Evolutionary conservation across 2,113 vertebrate species (phyloP).

Genomic region (Platichthys flesus): DNA sequence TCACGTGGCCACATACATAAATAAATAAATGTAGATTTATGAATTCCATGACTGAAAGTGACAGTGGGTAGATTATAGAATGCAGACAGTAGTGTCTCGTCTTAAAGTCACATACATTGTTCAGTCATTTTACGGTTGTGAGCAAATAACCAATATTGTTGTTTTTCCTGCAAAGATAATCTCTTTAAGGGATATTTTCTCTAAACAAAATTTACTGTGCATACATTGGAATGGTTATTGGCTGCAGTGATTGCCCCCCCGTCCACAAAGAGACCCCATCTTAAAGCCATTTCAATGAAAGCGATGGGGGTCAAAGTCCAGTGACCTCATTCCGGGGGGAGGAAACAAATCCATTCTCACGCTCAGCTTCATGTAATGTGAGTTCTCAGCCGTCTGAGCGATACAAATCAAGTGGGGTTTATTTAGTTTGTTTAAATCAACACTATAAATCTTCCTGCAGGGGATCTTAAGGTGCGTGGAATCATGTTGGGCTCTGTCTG

Average conservation of each 20-base stretch:
- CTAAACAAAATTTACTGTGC: too few relatives aligned
- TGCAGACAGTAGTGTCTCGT: not conserved
- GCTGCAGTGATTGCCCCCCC: not conserved
- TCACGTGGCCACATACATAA: too few relatives aligned
- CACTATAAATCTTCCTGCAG: not conserved
- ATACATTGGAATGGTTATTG: not conserved
- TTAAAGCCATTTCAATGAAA: not conserved
- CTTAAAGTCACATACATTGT: not conserved
- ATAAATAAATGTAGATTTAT: too few relatives aligned
- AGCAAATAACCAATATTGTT: not conserved
- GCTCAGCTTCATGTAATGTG: not conserved
- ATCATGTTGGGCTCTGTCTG: not conserved
- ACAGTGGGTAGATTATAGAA: too few relatives aligned
- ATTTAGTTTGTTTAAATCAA: not conserved
- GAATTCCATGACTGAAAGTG: too few relatives aligned
- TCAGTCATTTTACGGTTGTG: not conserved
- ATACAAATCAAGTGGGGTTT: not conserved
- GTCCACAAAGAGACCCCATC: not conserved
- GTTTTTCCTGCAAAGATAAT: not conserved
- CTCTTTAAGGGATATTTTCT: not conserved
- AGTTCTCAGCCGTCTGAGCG: not conserved
- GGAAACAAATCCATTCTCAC: not conserved
- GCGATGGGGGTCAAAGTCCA: not conserved
- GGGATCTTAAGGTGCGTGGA: not conserved
- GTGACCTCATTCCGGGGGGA: too few relatives aligned